A percentile compares a stretch with the other conserved stretches of the same genome.
Evolutionary conservation across 92 coral and sea anemone genomes (phyloP).

Genomic region (Epizoanthus rinbou): DNA sequence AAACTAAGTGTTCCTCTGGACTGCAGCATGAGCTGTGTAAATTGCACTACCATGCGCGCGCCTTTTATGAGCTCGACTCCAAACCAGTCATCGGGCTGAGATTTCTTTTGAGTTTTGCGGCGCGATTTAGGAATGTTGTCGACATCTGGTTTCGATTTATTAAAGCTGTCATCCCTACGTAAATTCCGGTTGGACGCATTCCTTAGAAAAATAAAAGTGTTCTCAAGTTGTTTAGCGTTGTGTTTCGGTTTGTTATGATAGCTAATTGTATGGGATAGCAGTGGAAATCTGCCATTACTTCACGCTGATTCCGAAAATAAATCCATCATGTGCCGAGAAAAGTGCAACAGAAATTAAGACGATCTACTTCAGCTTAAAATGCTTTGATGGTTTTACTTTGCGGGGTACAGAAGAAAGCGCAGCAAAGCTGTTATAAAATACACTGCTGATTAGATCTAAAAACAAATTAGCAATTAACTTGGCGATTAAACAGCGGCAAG

Average conservation of each 20-base stretch:
- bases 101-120: slow-evolving; percentile 70
- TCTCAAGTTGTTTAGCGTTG: slow-evolving; percentile 90
- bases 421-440: slow-evolving; percentile 70
- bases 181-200: slow-evolving; percentile 83
- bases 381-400: slow-evolving; percentile 8
- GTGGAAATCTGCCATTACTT: slow-evolving; percentile 42
- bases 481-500: slow-evolving; percentile 71
- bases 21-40: not conserved
- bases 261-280: slow-evolving; percentile 83
- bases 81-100: slow-evolving; percentile 25
- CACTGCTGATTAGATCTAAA: slow-evolving; percentile 85
- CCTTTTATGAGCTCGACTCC: slow-evolving; percentile 26
- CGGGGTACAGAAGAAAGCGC: slow-evolving; percentile 42
- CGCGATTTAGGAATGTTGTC: slow-evolving; percentile 67
- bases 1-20: slow-evolving; percentile 6
- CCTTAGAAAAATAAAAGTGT: slow-evolving; percentile 90
- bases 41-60: slow-evolving; percentile 35
- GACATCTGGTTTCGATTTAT: slow-evolving; percentile 88
- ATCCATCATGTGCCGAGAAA: slow-evolving; percentile 1
- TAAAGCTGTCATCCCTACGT: slow-evolving; percentile 74
- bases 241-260: slow-evolving; percentile 81
- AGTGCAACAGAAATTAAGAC: slow-evolving; percentile 24
- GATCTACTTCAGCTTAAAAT: slow-evolving; percentile 26
- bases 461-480: slow-evolving; percentile 91
- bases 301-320: slow-evolving; percentile 33